Evolutionary conservation across 2,888 invertebrate genomes (phyloP), one percentile per base, ranked within the genome.

Genomic region (Nemotelus pantherinus): DNA sequence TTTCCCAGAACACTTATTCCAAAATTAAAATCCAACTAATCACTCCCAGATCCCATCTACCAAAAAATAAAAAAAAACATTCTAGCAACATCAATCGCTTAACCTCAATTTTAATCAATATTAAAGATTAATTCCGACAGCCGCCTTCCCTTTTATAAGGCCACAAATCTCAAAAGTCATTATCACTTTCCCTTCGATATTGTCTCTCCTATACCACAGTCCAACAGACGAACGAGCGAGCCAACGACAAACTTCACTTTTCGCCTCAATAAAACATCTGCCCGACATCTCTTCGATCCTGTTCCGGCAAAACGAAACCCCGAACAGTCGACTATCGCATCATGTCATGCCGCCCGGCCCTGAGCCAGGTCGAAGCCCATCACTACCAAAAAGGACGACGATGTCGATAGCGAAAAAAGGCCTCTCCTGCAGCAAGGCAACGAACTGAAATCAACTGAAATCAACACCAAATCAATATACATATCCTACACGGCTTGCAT

Each of bases 161-260:
- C 47, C 55, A 70, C 70, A 70, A 70, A 70, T 70, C 70, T 70
- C 70, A 70, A 70, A 70, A 70, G 70, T 70, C 70, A 70, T 70
- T 70, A 70, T 70, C 70, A 70, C 70, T 70, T 70, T 68, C 53
- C 43, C 70, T 60, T 41, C 41, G 58, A 60, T 41, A 25, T 25
- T 25, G 25, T 25, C 25, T 25, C 25, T 25, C 25, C 25, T 25
- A 25, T 25, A 25, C 25, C 1, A 25, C 25, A 25, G 25, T 25
- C 25, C 25, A 25, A 25, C 25, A 25, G 25, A 25, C 25, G 25
- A 25, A 25, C 25, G 25, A 25, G 25, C 25, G 25, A 25, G 25
- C 25, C 60, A 70, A 53, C 70, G 70, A 70, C 55, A 53, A 55
- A 41, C 70, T 53, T 53, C 70, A 70, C 70, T 70, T 70, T 70